A percentile compares a stretch with the other conserved stretches of the same genome.
Evolutionary conservation across 2,888 invertebrate genomes (phyloP).

Genomic region (Nipponacmea schrenckii): DNA sequence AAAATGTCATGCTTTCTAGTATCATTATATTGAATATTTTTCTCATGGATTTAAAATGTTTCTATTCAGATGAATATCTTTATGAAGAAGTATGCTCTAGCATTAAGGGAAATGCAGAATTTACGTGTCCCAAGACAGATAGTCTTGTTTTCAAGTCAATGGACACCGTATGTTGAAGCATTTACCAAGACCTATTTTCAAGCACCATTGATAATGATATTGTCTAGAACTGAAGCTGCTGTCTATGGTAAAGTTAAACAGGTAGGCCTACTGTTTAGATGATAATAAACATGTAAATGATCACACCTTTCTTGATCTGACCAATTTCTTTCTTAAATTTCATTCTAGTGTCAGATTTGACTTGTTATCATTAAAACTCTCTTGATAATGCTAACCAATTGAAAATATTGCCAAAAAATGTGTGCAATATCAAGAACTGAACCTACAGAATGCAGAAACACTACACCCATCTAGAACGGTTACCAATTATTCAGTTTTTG

Average conservation of each 20-base stretch:
- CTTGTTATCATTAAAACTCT: too few species aligned
- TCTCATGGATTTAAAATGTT: too few species aligned
- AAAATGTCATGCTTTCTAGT: too few species aligned
- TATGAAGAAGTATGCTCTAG: conserved; percentile 39
- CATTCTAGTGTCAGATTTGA: too few species aligned
- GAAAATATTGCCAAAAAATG: too few species aligned
- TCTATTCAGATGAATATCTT: conserved; percentile 38
- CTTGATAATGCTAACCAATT: too few species aligned
- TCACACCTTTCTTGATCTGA: not conserved
- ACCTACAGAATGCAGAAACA: too few species aligned
- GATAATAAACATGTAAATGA: not conserved
- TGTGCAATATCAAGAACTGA: too few species aligned
- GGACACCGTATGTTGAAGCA: conserved; percentile 74
- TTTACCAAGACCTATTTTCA: conserved; percentile 72
- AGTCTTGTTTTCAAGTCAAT: conserved; percentile 71
- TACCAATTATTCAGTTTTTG: too few species aligned
- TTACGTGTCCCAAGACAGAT: conserved; percentile 52
- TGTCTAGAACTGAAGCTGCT: conserved; percentile 80
- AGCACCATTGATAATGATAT: conserved; percentile 77
- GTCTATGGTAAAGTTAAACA: conserved; percentile 72
- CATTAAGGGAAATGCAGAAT: conserved; percentile 29
- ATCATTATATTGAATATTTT: too few species aligned
- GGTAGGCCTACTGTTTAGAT: too few species aligned
- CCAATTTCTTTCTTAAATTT: not conserved
- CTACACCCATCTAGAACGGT: too few species aligned